Evolutionary conservation across 2,888 invertebrate genomes (phyloP).

Genomic region (Deroplatys truncata): DNA sequence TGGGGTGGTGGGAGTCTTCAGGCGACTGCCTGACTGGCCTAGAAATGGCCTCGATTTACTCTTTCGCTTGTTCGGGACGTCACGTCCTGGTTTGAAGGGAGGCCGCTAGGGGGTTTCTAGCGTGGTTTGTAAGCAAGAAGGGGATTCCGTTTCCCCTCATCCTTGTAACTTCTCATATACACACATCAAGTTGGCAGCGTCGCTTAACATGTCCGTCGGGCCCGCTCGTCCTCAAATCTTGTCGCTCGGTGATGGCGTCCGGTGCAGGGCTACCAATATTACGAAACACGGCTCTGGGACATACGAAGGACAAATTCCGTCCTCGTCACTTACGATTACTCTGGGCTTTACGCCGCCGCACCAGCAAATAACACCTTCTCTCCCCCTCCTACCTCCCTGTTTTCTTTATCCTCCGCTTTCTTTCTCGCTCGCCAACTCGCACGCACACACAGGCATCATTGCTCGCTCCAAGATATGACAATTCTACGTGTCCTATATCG

Average conservation of each 20-base stretch:
- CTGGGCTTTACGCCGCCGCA: constrained; percentile 19
- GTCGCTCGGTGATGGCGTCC: neutral
- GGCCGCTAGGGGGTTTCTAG: constrained; percentile 28
- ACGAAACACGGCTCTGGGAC: constrained; percentile 35
- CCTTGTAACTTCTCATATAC: constrained; percentile 32
- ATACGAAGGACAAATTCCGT: constrained; percentile 36
- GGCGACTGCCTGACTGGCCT: constrained; percentile 30
- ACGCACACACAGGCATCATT: neutral
- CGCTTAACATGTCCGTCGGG: constrained; percentile 13
- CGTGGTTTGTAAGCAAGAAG: constrained; percentile 26
- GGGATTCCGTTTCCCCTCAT: constrained; percentile 10
- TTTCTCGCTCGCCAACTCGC: neutral
- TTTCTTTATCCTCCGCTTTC: neutral
- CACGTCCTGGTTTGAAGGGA: constrained; percentile 32
- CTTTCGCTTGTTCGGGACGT: constrained; percentile 22
- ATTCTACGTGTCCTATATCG: constrained; percentile 28
- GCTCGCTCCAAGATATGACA: constrained; percentile 28
- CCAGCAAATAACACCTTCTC: constrained; percentile 22
- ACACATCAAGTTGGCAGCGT: constrained; percentile 25
- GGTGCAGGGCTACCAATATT: constrained; percentile 22
- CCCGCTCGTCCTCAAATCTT: neutral
- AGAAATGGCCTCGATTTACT: constrained; percentile 31
- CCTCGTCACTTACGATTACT: constrained; percentile 39
- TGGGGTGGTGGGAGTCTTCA: constrained; percentile 23
- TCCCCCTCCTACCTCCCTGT: neutral